Evolutionary conservation across 2,888 invertebrate species (phyloP), one percentile per base, ranked within the genome.

Genomic region (Drosophila meridiana): DNA sequence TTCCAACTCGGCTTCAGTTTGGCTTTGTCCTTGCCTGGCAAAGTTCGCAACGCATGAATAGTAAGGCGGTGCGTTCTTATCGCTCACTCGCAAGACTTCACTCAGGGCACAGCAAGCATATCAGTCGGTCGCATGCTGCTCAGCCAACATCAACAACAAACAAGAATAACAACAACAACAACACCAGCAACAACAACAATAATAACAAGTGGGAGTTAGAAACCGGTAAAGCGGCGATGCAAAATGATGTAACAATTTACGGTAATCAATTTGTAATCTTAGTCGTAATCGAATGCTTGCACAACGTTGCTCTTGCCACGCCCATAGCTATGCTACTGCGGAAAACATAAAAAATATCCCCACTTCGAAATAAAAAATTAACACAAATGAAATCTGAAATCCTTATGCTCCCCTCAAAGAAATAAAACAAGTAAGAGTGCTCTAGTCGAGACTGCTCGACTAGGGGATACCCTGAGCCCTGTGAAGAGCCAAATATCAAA

Each of bases 1-100:
- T 36, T 36, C 20, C 4, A 11, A 38, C 42, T 48, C n/a, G 26
- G 52, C 28, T n/a, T 13, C 40, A 32, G 28, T 30, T 32, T 40
- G 11, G n/a, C 7, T 52, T 30, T 7, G 13, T 42, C 34, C 28
- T 14, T 28, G 36, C 13, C 13, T 42, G 38, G 28, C 34, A 48
- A 42, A 36, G 50, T 30, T 48, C 38, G 9, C 9, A 20, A 20
- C 20, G 20, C 53, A 34, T 71, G 28, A 61, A 61, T 76, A 63
- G 67, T 76, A 32, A 57, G 26, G 47, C 62, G 48, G 11, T 72
- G 59, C 42, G 70, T 82, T 36, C 80, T 85, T 84, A 84, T 84
- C 84, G 78, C 63, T 73, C 67, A 68, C 60, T 56, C 78, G 86
- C 84, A 87, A 87, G 84, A 87, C 83, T 87, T 82, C 83, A 85